Evolutionary conservation across 2,797 vertebrate species (phyloP).

Genomic region (Manis pentadactyla): DNA sequence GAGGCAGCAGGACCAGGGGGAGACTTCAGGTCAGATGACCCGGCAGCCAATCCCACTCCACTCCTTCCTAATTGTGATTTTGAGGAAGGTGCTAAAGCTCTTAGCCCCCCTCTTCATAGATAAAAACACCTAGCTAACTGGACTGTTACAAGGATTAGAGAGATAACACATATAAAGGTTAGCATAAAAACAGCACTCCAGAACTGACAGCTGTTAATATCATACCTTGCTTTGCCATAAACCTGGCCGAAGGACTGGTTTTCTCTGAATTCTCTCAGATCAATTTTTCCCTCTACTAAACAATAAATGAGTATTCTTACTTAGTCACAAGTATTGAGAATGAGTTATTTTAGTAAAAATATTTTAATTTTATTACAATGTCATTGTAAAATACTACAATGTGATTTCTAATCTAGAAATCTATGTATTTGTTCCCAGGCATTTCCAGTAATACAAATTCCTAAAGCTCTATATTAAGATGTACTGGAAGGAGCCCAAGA

Average conservation of each 20-base stretch:
- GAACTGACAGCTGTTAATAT: not conserved
- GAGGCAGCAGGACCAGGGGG: not conserved
- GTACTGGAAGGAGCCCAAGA: not conserved
- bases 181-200: too few relatives aligned
- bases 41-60: not conserved
- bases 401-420: not conserved
- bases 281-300: not conserved
- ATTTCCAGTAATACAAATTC: not conserved
- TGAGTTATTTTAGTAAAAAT: conserved; percentile 18
- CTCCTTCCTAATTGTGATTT: not conserved
- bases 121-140: not conserved
- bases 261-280: not conserved
- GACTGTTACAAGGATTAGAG: not conserved
- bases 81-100: not conserved
- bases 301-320: not conserved
- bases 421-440: not conserved
- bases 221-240: not conserved
- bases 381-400: not conserved
- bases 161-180: not conserved
- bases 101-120: not conserved
- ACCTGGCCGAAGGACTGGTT: not conserved
- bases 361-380: not conserved
- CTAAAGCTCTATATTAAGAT: not conserved
- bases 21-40: not conserved
- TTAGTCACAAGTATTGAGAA: not conserved